Evolutionary conservation across 2,888 invertebrate species (phyloP).

Genomic region (Microdon myrmicae): DNA sequence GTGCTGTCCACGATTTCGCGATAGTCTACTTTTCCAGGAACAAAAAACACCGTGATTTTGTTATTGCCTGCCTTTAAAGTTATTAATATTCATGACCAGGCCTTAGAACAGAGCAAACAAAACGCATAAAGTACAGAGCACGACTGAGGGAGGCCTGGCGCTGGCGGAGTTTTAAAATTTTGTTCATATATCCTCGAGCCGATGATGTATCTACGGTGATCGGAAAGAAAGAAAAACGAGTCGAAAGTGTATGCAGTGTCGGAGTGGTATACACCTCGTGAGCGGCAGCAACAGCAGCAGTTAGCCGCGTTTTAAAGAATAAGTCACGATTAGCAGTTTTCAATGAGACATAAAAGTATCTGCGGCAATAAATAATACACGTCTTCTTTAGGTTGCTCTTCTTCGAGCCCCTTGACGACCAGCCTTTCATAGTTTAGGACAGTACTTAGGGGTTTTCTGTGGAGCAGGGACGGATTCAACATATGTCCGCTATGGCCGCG

Average conservation of each 20-base stretch:
- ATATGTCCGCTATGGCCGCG: slow-evolving; percentile 14
- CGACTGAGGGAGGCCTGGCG: slow-evolving; percentile 14
- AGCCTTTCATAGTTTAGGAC: too few relatives aligned
- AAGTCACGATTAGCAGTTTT: slow-evolving; percentile 53
- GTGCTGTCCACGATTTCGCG: slow-evolving; percentile 39
- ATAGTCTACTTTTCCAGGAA: slow-evolving; percentile 50
- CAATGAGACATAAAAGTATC: slow-evolving; percentile 57
- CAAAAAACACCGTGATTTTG: slow-evolving; percentile 40
- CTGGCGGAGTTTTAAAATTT: slow-evolving; percentile 36
- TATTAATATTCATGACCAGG: slow-evolving; percentile 60
- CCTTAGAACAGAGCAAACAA: slow-evolving; percentile 35
- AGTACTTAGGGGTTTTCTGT: too few relatives aligned
- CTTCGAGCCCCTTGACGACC: slow-evolving; percentile 9
- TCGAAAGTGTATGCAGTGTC: slow-evolving; percentile 31
- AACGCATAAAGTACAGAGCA: slow-evolving; percentile 33
- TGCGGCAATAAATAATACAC: slow-evolving; percentile 57
- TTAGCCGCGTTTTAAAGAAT: slow-evolving; percentile 44
- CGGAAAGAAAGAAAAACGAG: too few relatives aligned
- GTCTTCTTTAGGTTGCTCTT: slow-evolving; percentile 43
- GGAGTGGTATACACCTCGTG: slow-evolving; percentile 2
- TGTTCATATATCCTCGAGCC: slow-evolving; percentile 18
- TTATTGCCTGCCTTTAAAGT: too few relatives aligned
- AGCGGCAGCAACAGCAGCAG: slow-evolving; percentile 27
- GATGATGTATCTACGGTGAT: slow-evolving; percentile 24
- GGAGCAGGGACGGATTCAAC: slow-evolving; percentile 25